A percentile compares a stretch with the other conserved stretches of the same genome.
These are phyloP conservation scores for Dicranocentrus wangi DNA, from an alignment of 2,888 invertebrate genomes.

Conservation along the genomic window DNA sequence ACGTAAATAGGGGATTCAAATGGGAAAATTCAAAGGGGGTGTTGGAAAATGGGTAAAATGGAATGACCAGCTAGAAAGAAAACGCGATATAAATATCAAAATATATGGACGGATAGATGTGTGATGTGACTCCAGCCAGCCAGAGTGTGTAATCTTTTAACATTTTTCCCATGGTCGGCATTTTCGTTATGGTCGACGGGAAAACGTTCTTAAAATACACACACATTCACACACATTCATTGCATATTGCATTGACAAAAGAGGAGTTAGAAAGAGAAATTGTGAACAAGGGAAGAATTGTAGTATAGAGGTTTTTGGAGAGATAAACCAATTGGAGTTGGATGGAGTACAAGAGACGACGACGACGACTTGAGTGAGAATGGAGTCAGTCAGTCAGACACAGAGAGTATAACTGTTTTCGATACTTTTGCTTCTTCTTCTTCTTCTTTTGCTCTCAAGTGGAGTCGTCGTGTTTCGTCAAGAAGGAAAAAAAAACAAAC, in stretches of 20 bases:
- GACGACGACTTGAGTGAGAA: neutral
- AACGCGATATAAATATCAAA: too few relatives aligned
- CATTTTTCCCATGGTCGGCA: too few relatives aligned
- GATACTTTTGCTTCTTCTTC: too few relatives aligned
- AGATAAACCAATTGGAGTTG: slow-evolving; percentile 17
- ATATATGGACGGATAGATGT: too few relatives aligned
- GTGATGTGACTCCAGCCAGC: too few relatives aligned
- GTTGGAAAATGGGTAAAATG: too few relatives aligned
- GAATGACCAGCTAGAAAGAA: too few relatives aligned
- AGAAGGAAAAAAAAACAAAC: slow-evolving; percentile 18
- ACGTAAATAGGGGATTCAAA: too few relatives aligned
- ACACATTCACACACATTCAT: neutral
- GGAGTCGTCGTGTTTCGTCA: neutral
- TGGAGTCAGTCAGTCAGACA: neutral
- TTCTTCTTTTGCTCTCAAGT: neutral
- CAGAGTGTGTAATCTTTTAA: too few relatives aligned
- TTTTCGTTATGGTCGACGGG: neutral
- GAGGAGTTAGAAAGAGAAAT: slow-evolving; percentile 2
- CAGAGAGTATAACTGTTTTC: slow-evolving; percentile 9
- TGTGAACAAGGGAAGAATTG: neutral
- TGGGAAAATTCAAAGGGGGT: too few relatives aligned
- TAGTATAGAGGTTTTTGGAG: slow-evolving; percentile 13
- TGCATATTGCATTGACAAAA: too few relatives aligned
- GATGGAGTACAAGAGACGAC: neutral
- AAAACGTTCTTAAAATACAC: slow-evolving; percentile 14